A percentile compares a stretch with the other conserved stretches of the same genome.
phyloP scores from a whole-genome alignment of 2,113 vertebrate genomes.

The Anhinga rufa region DNA sequence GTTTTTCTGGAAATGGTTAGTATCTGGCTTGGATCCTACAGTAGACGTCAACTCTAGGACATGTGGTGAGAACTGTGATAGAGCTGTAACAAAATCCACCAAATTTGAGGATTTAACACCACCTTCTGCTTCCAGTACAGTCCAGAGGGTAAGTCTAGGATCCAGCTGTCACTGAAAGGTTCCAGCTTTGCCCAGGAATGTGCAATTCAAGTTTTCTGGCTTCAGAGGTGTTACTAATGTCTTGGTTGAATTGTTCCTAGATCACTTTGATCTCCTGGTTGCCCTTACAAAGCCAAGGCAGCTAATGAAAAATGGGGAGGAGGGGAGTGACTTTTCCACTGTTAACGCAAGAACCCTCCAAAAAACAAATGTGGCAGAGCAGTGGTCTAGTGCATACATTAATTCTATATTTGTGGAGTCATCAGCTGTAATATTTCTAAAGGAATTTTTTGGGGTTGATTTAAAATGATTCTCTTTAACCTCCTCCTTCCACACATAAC shows the following conservation, averaged over 20 bases:
- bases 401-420: not conserved
- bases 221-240: not conserved
- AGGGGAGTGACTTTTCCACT: not conserved
- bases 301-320: not conserved
- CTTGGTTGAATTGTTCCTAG: not conserved
- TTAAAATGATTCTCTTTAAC: not conserved
- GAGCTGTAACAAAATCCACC: not conserved
- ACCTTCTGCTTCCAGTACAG: not conserved
- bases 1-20: not conserved
- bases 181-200: not conserved
- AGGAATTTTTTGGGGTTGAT: not conserved
- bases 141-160: not conserved
- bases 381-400: fast-evolving
- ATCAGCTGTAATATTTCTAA: not conserved
- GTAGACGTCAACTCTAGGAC: not conserved
- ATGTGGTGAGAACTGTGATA: not conserved
- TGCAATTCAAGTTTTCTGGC: not conserved
- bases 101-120: not conserved
- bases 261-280: not conserved
- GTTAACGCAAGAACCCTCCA: not conserved
- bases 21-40: not conserved
- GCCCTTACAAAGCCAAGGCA: not conserved
- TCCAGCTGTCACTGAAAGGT: not conserved
- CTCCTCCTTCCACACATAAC: not conserved
- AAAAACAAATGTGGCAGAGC: not conserved